Evolutionary conservation across 1,140 invertebrate species (phyloP).

Genomic region (Helicoverpa armigera): DNA sequence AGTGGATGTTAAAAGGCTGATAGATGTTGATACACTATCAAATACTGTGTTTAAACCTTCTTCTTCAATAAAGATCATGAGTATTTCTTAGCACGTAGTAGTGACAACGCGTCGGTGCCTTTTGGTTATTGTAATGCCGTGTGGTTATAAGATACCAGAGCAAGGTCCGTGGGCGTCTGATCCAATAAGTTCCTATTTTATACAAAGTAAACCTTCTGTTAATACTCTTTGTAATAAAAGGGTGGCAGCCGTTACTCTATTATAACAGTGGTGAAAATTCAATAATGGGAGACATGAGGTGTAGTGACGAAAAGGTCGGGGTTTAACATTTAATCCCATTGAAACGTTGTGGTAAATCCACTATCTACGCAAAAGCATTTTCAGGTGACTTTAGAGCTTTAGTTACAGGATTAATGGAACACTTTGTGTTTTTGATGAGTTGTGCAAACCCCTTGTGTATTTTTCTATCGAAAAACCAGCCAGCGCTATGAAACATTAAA

Average conservation of each 20-base stretch:
- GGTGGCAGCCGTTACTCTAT: neutral
- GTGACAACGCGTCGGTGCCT: too few species aligned
- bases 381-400: conserved; percentile 2
- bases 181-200: neutral
- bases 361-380: conserved; percentile 18
- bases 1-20: too few species aligned
- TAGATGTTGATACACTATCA: too few species aligned
- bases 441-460: neutral
- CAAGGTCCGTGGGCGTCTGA: too few species aligned
- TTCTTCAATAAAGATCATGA: too few species aligned
- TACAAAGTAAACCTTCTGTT: neutral
- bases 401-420: neutral
- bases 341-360: conserved; percentile 26
- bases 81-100: too few species aligned
- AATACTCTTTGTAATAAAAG: neutral
- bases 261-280: conserved; percentile 19
- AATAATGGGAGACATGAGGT: conserved; percentile 20
- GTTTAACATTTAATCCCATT: conserved; percentile 18
- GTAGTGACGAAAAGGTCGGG: neutral
- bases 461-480: neutral
- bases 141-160: too few species aligned
- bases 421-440: too few species aligned
- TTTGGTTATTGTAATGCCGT: too few species aligned
- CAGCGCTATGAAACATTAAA: neutral
- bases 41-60: too few species aligned